These are phyloP conservation scores for Jacana jacana DNA, from an alignment of 2,113 vertebrate species.

Conservation along the genomic window DNA sequence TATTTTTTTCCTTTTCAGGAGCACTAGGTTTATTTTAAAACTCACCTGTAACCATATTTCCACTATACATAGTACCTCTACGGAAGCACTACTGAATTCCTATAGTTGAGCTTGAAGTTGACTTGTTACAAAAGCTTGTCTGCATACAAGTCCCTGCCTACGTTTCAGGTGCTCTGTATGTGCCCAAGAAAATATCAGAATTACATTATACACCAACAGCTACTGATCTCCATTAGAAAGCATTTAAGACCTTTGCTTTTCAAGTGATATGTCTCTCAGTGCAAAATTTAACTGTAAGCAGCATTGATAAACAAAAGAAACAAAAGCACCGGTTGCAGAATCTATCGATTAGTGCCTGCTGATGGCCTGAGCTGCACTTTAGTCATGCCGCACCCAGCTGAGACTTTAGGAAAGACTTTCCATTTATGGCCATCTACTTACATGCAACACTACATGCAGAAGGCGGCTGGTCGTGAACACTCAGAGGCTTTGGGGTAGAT, in stretches of 20 bases:
- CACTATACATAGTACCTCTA: neutral
- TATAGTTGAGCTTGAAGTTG: neutral
- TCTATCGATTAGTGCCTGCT: conserved; percentile 69
- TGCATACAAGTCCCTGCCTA: neutral
- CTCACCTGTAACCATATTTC: neutral
- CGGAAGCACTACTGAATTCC: neutral
- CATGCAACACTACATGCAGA: conserved; percentile 98
- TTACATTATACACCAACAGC: neutral
- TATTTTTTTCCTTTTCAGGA: neutral
- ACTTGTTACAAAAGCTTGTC: neutral
- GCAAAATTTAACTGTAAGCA: conserved; percentile 48
- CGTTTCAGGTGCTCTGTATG: neutral
- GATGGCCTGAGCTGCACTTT: conserved; percentile 76
- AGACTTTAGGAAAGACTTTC: conserved; percentile 79
- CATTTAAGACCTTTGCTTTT: conserved; percentile 10
- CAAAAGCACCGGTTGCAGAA: conserved; percentile 60
- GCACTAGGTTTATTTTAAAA: neutral
- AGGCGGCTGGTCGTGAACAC: conserved; percentile 82
- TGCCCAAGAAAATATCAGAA: neutral
- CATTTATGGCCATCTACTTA: conserved; percentile 87
- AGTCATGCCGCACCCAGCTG: conserved; percentile 86
- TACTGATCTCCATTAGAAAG: conserved; percentile 21
- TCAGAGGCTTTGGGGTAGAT: conserved; percentile 81
- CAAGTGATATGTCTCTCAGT: conserved; percentile 9
- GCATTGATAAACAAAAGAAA: conserved; percentile 34